Conservation (phyloP, 2,888 invertebrate genomes). For the Tetrapedia diversipes region DNA sequence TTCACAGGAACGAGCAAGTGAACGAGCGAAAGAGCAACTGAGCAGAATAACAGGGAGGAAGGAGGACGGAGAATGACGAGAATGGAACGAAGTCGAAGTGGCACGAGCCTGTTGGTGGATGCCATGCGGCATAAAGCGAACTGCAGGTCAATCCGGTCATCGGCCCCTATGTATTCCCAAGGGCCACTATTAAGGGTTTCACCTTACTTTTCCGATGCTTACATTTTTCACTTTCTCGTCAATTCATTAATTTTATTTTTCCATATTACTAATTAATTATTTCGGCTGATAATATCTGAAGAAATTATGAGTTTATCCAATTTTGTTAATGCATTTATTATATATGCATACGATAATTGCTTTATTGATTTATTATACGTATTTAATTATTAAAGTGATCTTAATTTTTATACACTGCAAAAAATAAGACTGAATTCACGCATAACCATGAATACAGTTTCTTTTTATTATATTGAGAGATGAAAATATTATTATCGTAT, state of each 20-base stretch:
- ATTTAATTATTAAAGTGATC: not conserved
- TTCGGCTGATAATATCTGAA: too few relatives aligned
- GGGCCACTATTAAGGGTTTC: constrained; percentile 60
- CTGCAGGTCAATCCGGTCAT: constrained; percentile 79
- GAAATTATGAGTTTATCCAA: too few relatives aligned
- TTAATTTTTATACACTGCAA: not conserved
- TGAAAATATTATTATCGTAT: too few relatives aligned
- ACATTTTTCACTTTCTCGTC: constrained; percentile 6
- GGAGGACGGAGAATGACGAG: constrained; percentile 44
- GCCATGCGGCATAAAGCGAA: constrained; percentile 63
- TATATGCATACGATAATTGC: not conserved
- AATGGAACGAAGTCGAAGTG: constrained; percentile 61
- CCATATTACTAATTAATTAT: not conserved
- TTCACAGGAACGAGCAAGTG: constrained; percentile 16
- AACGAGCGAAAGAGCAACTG: constrained; percentile 23
- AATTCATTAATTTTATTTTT: not conserved
- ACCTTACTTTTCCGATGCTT: constrained; percentile 22
- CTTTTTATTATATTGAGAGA: too few relatives aligned
- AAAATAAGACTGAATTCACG: not conserved
- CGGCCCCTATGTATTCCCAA: constrained; percentile 73
- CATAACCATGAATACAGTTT: too few relatives aligned
- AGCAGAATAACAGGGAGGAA: constrained; percentile 8
- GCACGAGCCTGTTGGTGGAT: constrained; percentile 64
- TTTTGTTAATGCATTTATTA: not conserved
- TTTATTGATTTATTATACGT: not conserved